Evolutionary conservation across 2,797 vertebrate species (phyloP).

Genomic region (Eremophila alpestris): DNA sequence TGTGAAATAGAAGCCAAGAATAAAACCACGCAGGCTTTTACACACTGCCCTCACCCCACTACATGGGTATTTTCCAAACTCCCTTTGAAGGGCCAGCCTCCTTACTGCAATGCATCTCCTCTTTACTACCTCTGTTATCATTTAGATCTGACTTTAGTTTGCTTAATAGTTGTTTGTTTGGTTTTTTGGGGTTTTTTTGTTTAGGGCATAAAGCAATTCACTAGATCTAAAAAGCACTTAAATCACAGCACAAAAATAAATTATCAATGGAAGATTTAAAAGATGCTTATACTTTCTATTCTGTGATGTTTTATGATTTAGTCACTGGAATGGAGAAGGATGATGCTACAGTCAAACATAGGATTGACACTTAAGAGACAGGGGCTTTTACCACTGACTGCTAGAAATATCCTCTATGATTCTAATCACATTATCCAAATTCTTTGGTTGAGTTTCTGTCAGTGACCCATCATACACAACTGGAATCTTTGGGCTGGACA

Average conservation of each 20-base stretch:
- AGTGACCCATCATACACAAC: not conserved
- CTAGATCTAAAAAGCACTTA: not conserved
- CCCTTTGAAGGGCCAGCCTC: not conserved
- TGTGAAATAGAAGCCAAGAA: not conserved
- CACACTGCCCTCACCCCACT: not conserved
- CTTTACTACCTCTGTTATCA: not conserved
- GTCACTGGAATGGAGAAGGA: not conserved
- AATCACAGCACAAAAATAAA: not conserved
- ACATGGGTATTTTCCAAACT: slow-evolving; percentile 34
- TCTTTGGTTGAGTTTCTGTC: not conserved
- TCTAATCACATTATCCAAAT: not conserved
- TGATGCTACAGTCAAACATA: not conserved
- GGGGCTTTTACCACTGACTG: not conserved
- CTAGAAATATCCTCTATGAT: not conserved
- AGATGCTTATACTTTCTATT: not conserved
- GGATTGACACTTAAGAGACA: not conserved
- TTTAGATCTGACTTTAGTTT: not conserved
- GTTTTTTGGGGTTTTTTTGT: not conserved
- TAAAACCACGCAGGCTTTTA: slow-evolving; percentile 17
- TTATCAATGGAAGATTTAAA: not conserved
- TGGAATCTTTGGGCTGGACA: not conserved
- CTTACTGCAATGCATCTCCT: not conserved
- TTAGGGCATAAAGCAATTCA: not conserved
- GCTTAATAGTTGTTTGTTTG: not conserved
- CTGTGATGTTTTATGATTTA: not conserved